Base-by-base conservation (phyloP, 2,888 invertebrate genomes). In the Rutpela maculata region DNA sequence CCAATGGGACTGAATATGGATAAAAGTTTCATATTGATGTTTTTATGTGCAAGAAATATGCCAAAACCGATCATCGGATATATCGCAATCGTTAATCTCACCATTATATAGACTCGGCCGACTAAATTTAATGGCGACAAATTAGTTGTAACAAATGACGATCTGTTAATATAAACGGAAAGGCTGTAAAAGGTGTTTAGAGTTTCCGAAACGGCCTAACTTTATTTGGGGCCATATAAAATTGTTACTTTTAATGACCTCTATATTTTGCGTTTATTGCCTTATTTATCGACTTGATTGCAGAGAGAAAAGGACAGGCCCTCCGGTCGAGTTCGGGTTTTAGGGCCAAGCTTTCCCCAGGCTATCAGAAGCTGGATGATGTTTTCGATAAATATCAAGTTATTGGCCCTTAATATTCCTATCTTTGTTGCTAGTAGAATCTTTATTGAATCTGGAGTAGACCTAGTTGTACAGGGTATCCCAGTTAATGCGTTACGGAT, bases 141-240 rank as follows among this genome's bases (percentile, higher is more conserved):
- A 65, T 65, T 65, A 43, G 38, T 15, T 43, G 65, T 63, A 35
- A 63, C 62, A 63, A 63, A 63, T 63, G 35, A 35, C 31, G 62
- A 63, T 31, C 62, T 31, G 62, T n/a, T 62, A 38, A 43, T 38
- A 19, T 38, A 19, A 43, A 43, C 38, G 38, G 65, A 18, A 38
- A 65, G 19, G 62, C n/a, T 15, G 62, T 63, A 35, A 35, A 31
- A 35, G 35, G 62, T 31, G 62, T n/a, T 35, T 50, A 50, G 50
- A 50, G 50, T 50, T 50, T 50, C 50, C 50, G 50, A 50, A 50
- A n/a, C 50, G 50, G 50, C n/a, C 50, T 50, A 50, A 50, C 12
- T 50, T 50, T 50, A n/a, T 50, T 50, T 50, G 50, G 50, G 50
- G n/a, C n/a, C 50, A 15, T 50, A 50, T 50, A 50, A 50, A 50